phyloP scores from a whole-genome alignment of 2,113 vertebrate species.

The Acrocephalus kingi region DNA sequence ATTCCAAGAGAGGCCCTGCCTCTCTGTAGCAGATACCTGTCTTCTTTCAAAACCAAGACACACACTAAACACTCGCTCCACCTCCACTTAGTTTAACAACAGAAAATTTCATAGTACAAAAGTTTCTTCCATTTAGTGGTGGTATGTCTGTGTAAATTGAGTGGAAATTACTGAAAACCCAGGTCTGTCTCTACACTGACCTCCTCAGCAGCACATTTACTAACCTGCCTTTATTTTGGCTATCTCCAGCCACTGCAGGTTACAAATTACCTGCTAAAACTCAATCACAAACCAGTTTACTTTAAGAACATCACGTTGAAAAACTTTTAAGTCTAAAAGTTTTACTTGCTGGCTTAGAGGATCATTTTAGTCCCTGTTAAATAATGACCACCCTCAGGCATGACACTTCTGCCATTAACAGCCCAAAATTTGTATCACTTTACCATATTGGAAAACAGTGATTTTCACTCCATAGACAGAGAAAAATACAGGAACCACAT shows the following conservation, averaged over 20 bases:
- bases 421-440: not conserved
- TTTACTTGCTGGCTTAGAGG: not conserved
- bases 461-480: not conserved
- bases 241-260: not conserved
- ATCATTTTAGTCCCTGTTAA: not conserved
- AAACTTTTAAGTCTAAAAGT: not conserved
- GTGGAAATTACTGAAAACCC: not conserved
- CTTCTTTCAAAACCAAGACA: no score
- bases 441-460: not conserved
- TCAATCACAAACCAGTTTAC: not conserved
- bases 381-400: not conserved
- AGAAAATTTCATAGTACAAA: not conserved
- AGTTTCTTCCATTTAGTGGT: not conserved
- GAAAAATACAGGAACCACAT: not conserved
- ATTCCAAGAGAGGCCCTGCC: no score
- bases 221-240: not conserved
- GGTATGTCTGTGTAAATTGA: not conserved
- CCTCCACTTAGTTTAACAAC: not conserved
- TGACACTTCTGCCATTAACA: accelerated
- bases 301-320: not conserved
- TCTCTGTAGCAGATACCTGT: no score
- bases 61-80: accelerated
- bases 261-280: not conserved
- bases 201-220: not conserved
- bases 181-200: accelerated